Conservation (phyloP, 2,797 vertebrate species). For the Enteromius fasciolatus region DNA sequence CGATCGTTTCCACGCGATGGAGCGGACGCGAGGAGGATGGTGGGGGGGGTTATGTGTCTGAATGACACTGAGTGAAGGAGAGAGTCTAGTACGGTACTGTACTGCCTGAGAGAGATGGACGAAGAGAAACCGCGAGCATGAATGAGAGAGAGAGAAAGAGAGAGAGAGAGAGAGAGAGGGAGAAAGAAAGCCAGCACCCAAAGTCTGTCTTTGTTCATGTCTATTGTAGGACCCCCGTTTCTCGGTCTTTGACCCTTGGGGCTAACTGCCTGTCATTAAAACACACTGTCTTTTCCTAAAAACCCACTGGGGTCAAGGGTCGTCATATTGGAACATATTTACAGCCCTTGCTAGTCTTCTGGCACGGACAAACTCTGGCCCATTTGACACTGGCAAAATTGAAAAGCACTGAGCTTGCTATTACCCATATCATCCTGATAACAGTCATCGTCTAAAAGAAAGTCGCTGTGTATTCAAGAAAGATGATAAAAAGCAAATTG, state of each 20-base stretch:
- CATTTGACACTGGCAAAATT: background rate
- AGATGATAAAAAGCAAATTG: slow-evolving; percentile 36
- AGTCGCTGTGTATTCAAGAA: background rate
- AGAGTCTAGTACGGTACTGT: slow-evolving; percentile 57
- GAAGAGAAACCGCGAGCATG: slow-evolving; percentile 63
- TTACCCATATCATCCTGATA: slow-evolving; percentile 2
- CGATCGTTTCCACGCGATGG: slow-evolving; percentile 64
- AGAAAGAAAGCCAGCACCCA: slow-evolving; percentile 33
- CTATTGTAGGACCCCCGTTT: slow-evolving; percentile 39
- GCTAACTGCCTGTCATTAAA: slow-evolving; percentile 66
- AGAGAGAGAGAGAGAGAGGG: slow-evolving; percentile 53
- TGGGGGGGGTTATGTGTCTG: background rate
- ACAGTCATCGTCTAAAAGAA: slow-evolving; percentile 19
- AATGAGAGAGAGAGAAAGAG: slow-evolving; percentile 46
- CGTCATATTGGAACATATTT: slow-evolving; percentile 59
- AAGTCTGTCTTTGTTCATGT: slow-evolving; percentile 40
- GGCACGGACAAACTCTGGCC: slow-evolving; percentile 2
- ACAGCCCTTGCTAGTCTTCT: slow-evolving; percentile 29
- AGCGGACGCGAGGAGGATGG: slow-evolving; percentile 30
- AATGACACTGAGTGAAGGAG: slow-evolving; percentile 63
- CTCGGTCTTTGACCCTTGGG: slow-evolving; percentile 62
- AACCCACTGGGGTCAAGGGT: slow-evolving; percentile 72
- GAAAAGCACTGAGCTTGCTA: slow-evolving; percentile 8
- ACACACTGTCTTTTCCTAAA: slow-evolving; percentile 62
- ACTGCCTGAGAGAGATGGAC: slow-evolving; percentile 62